These are phyloP conservation scores for Brachyalestes nurse DNA, from an alignment of 2,797 vertebrate species.

Conservation along the genomic window DNA sequence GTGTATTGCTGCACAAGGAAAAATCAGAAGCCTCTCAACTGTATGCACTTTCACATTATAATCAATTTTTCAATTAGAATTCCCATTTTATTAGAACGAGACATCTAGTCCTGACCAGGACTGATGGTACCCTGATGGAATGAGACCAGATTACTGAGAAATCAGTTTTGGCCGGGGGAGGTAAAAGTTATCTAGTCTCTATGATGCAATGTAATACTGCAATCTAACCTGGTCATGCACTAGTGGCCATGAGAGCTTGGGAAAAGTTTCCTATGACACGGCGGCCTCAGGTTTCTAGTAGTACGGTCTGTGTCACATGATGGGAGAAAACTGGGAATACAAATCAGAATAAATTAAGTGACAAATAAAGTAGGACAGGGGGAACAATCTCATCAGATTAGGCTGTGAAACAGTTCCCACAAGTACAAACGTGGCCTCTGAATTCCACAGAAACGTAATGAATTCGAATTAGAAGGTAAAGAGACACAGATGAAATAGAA, in stretches of 20 bases:
- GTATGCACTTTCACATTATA: neutral
- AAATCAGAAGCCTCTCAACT: neutral
- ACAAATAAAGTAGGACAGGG: neutral
- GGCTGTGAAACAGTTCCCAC: neutral
- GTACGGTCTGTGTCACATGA: neutral
- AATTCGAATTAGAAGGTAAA: neutral
- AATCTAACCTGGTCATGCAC: neutral
- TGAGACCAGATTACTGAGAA: neutral
- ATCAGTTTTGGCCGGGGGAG: neutral
- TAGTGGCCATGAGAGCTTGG: neutral
- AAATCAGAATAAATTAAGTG: slow-evolving; percentile 6
- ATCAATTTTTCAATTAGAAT: too few species aligned
- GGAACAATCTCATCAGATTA: neutral
- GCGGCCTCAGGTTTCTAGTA: neutral
- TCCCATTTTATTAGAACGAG: neutral
- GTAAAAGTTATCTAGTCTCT: neutral
- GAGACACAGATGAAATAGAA: slow-evolving; percentile 15
- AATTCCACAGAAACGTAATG: slow-evolving; percentile 12
- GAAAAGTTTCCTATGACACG: neutral
- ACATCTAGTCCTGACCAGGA: neutral
- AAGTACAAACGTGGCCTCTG: neutral
- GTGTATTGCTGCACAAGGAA: neutral
- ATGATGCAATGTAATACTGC: neutral
- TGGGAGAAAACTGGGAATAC: neutral
- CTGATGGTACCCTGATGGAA: neutral